Conservation (phyloP, 1,140 invertebrate genomes). For the Whitmania pigra region DNA sequence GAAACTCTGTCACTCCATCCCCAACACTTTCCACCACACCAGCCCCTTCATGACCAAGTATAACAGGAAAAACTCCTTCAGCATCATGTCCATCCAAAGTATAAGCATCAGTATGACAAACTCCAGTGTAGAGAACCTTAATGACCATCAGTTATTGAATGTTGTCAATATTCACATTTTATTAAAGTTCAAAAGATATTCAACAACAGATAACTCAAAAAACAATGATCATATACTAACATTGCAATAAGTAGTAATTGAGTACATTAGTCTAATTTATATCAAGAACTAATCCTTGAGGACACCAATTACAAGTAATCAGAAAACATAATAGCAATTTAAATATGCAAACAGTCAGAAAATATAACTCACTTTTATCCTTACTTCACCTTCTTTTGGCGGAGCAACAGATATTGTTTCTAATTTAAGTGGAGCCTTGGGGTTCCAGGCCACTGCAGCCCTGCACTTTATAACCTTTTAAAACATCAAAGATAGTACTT, state of each 20-base stretch:
- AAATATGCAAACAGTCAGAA: neutral
- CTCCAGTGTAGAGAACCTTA: slow-evolving; percentile 67
- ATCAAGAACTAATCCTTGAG: no score
- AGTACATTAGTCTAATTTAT: no score
- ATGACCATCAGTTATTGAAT: slow-evolving; percentile 34
- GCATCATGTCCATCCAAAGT: slow-evolving; percentile 81
- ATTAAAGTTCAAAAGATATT: no score
- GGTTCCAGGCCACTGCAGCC: slow-evolving; percentile 42
- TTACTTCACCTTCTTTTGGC: slow-evolving; percentile 62
- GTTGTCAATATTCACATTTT: no score
- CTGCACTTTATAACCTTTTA: slow-evolving; percentile 36
- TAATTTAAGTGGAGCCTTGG: slow-evolving; percentile 60
- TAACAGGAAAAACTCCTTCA: slow-evolving; percentile 81
- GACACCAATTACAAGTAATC: no score
- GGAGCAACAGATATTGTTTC: slow-evolving; percentile 89
- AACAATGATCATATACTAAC: neutral
- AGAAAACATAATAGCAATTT: slow-evolving; percentile 1
- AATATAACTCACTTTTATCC: slow-evolving; percentile 45
- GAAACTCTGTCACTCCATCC: slow-evolving; percentile 73
- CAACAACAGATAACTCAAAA: neutral
- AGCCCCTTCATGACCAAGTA: slow-evolving; percentile 62
- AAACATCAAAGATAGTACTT: no score
- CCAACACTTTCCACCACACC: slow-evolving; percentile 92
- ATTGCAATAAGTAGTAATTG: no score
- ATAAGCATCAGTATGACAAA: slow-evolving; percentile 97